Evolutionary conservation across 2,797 vertebrate species (phyloP), one percentile per base, ranked within the genome.

Genomic region (Hoplostethus mediterraneus): DNA sequence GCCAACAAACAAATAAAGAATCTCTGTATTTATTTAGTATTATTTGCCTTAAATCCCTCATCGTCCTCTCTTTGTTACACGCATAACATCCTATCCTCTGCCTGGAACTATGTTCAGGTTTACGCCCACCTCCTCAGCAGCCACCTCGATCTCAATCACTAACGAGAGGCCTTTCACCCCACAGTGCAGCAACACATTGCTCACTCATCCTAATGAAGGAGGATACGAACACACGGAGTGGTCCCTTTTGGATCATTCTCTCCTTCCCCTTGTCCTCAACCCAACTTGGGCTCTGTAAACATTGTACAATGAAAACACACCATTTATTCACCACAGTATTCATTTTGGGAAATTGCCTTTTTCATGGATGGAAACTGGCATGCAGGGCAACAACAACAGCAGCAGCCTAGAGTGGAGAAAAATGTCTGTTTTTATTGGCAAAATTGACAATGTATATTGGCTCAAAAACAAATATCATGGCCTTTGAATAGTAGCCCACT

Each of bases 141-240:
- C 21, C 82, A 61, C 82, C 82, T 84, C 80, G 11, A 80, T 81
- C 80, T 81, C 85, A 45, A 79, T 86, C 82, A 64, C 86, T 89
- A 90, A 91, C 75, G 84, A 92, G 89, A 86, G 86, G 82, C 89
- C 86, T 89, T 85, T 85, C 84, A 85, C 87, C 88, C 21, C 71
- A n/a, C 7, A 11, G 77, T 63, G 81, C 80, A 74, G 78, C 60
- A 51, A 60, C 31, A 62, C 71, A 70, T 66, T 59, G 83, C 77
- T 87, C 87, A 84, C 82, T 82, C 80, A 77, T 84, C 83, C 82
- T 89, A 84, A 89, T 85, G 86, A 88, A 90, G 66, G 75, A 48
- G 69, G 67, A 80, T 57, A 73, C 81, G 62, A 75, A 80, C 83
- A 62, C 67, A 28, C 65, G 71, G 3, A 33, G 33, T 33, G 33